These are phyloP conservation scores for Agonopterix heracliana DNA, from an alignment of 2,888 invertebrate species.

Conservation along the genomic window DNA sequence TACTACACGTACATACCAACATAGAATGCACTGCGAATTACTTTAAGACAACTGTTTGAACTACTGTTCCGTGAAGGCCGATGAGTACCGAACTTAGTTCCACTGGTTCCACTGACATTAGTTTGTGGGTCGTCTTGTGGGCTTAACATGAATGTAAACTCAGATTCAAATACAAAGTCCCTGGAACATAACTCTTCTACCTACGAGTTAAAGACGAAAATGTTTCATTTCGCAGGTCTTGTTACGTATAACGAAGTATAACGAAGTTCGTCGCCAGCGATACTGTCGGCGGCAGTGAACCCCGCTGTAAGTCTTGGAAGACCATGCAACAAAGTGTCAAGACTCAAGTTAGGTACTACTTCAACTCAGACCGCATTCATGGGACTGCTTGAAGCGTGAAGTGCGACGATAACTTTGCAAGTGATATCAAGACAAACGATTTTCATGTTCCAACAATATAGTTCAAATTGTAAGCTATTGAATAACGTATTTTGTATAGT, in stretches of 20 bases:
- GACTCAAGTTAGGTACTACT: constrained; percentile 31
- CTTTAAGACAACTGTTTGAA: constrained; percentile 20
- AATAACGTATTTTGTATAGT: too few relatives aligned
- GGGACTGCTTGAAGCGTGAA: constrained; percentile 23
- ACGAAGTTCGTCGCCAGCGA: constrained; percentile 22
- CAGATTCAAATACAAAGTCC: too few relatives aligned
- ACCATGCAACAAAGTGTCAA: constrained; percentile 61
- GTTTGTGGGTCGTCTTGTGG: constrained; percentile 31
- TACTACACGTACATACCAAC: neutral
- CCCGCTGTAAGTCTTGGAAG: constrained; percentile 34
- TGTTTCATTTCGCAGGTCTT: too few relatives aligned
- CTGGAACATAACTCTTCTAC: too few relatives aligned
- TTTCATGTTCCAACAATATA: too few relatives aligned
- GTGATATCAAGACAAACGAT: constrained; percentile 26
- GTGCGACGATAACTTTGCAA: constrained; percentile 50
- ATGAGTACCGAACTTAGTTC: constrained; percentile 6
- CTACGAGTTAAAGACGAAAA: too few relatives aligned
- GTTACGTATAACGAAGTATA: too few relatives aligned
- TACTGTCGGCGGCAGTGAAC: constrained; percentile 37
- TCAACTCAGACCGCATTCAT: constrained; percentile 33
- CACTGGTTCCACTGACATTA: constrained; percentile 23
- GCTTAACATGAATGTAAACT: constrained; percentile 33
- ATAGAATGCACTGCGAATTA: neutral
- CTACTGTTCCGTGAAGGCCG: constrained; percentile 15
- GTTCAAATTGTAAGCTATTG: too few relatives aligned